Base-by-base conservation (phyloP, 2,888 invertebrate genomes). In the Acronicta aceris region DNA sequence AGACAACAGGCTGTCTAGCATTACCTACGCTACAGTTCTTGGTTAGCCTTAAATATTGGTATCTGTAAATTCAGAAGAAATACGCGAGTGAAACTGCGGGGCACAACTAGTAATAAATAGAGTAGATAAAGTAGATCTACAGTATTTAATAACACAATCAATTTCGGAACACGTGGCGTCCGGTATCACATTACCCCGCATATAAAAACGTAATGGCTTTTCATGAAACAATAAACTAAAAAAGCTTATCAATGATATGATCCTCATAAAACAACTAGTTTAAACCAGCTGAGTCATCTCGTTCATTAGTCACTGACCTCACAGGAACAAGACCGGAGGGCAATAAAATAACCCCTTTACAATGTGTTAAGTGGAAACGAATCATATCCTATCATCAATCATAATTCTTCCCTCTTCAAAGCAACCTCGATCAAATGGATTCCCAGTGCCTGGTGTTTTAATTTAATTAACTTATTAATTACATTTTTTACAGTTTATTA, bases 301-400 rank as follows among this genome's bases (percentile, higher is more conserved):
- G 82, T 90, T 94, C 92, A 94, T 94, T 93, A 94, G 91, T 89
- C 91, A 89, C 82, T 90, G 89, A 90, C 90, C 90, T 89, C 87
- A 85, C 79, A 82, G 84, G 83, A 91, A 89, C 91, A 89, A 85
- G 85, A 87, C 89, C 74, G 74, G 76, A 82, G 83, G 86, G 89
- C 86, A 89, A 92, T 92, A 90, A 92, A 93, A 93, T 92, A 90
- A 92, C 92, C 93, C 92, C 91, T 90, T 90, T 89, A 90, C 88
- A 86, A 89, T 87, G 91, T 90, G 92, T 90, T 93, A 93, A 94
- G 93, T 94, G 93, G 93, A 90, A 90, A 88, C 87, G 92, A 91
- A 93, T 93, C 90, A 89, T 91, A 90, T 90, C 83, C 87, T 83
- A 91, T 90, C 93, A 94, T 94, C 89, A 94, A 94, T 94, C 94